These are phyloP conservation scores for Leptopilina drosophilae DNA, from an alignment of 2,888 invertebrate genomes.

Conservation along the genomic window DNA sequence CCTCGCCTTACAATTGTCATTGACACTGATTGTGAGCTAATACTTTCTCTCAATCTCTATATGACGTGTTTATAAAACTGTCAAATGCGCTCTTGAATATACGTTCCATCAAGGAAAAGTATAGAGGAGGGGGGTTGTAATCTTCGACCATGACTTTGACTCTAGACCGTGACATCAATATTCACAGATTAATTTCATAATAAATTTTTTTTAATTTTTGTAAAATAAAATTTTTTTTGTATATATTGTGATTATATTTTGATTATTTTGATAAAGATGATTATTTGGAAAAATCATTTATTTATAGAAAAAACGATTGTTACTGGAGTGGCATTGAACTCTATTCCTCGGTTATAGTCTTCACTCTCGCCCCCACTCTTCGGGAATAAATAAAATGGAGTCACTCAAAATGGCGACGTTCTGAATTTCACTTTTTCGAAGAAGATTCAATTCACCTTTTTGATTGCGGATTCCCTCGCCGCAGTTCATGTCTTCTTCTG, in stretches of 20 bases:
- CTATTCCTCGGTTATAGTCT: too few relatives aligned
- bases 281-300: too few relatives aligned
- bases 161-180: constrained; percentile 3
- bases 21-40: constrained; percentile 22
- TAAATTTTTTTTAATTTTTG: too few relatives aligned
- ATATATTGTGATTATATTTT: too few relatives aligned
- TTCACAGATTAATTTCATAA: not conserved
- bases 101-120: constrained; percentile 9
- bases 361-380: too few relatives aligned
- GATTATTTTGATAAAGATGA: too few relatives aligned
- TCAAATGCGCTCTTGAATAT: constrained; percentile 22
- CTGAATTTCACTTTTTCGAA: constrained; percentile 70
- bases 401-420: constrained; percentile 37
- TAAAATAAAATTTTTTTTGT: too few relatives aligned
- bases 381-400: not conserved
- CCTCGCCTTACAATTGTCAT: not conserved
- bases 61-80: not conserved
- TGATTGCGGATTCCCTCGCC: constrained; percentile 56
- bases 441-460: constrained; percentile 56
- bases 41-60: not conserved
- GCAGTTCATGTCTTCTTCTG: constrained; percentile 53
- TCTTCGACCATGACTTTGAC: constrained; percentile 39
- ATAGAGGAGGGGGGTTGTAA: constrained; percentile 4
- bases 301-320: too few relatives aligned
- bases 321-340: too few relatives aligned